Conservation (phyloP, 2,797 vertebrate species). For the Gymnoscopelus microlampas region DNA sequence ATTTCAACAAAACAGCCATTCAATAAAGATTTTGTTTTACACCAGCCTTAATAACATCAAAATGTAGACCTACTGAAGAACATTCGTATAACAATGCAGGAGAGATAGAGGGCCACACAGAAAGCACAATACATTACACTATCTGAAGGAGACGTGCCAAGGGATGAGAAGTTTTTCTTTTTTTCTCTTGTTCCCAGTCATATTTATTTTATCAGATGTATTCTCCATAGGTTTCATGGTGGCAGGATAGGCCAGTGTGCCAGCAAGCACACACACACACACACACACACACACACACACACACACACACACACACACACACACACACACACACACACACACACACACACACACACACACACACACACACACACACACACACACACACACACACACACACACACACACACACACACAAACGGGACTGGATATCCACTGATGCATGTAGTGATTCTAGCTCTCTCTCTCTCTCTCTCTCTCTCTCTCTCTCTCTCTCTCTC, state of each 20-base stretch:
- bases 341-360: slow-evolving; percentile 39
- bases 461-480: slow-evolving; percentile 58
- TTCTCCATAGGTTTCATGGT: slow-evolving; percentile 74
- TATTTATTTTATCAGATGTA: slow-evolving; percentile 82
- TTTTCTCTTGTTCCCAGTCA: slow-evolving; percentile 69
- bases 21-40: slow-evolving; percentile 52
- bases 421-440: slow-evolving; percentile 76
- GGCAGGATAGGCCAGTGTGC: slow-evolving; percentile 70
- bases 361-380: slow-evolving; percentile 28
- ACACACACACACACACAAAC: slow-evolving; percentile 22
- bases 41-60: slow-evolving; percentile 51
- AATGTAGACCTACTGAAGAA: slow-evolving; percentile 42
- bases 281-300: slow-evolving; percentile 21
- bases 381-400: slow-evolving; percentile 43
- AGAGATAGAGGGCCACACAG: slow-evolving; percentile 55
- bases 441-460: slow-evolving; percentile 79
- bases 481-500: too few relatives aligned
- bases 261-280: slow-evolving; percentile 65
- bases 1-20: slow-evolving; percentile 53
- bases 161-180: slow-evolving; percentile 70
- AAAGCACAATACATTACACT: slow-evolving; percentile 75
- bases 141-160: slow-evolving; percentile 63
- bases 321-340: slow-evolving; percentile 32
- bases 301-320: background rate
- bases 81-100: slow-evolving; percentile 61